Conservation (phyloP, 2,113 vertebrate species). For the Pseudolaguvia tuberculata region DNA sequence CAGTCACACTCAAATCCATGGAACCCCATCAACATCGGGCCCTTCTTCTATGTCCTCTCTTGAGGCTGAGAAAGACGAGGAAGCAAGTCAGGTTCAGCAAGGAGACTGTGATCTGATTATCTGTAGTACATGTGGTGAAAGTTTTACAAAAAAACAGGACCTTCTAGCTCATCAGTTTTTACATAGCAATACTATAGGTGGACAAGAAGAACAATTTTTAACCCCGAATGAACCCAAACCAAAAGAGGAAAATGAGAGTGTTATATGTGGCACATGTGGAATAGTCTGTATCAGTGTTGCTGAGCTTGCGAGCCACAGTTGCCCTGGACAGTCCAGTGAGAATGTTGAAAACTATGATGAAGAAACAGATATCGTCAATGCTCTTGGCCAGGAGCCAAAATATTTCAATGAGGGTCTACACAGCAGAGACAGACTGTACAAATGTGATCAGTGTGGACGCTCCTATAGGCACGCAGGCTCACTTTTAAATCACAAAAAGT, state of each 20-base stretch:
- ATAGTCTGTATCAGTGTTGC: conserved; percentile 59
- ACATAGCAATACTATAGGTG: conserved; percentile 52
- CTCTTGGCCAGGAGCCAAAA: conserved; percentile 28
- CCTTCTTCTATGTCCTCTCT: conserved; percentile 62
- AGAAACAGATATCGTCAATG: conserved; percentile 36
- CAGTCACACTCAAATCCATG: conserved; percentile 68
- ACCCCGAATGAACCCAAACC: conserved; percentile 25
- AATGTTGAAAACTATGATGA: conserved; percentile 36
- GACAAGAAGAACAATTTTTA: conserved; percentile 23
- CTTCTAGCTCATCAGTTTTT: conserved; percentile 60
- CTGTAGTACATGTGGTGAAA: conserved; percentile 69
- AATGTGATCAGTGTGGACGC: conserved; percentile 81
- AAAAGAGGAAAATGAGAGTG: conserved; percentile 61
- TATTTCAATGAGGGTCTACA: conserved; percentile 28
- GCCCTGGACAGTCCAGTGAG: conserved; percentile 46
- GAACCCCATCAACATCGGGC: conserved; percentile 54
- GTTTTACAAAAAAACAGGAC: conserved; percentile 64
- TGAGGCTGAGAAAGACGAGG: conserved; percentile 61
- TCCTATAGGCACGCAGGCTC: conserved; percentile 83
- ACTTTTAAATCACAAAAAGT: conserved; percentile 86
- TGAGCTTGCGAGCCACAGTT: conserved; percentile 62
- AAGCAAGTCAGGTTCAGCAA: conserved; percentile 50
- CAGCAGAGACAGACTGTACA: conserved; percentile 64
- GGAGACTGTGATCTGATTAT: conserved; percentile 65
- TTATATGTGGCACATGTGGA: conserved; percentile 66